Conservation (phyloP, 2,113 vertebrate genomes). For the Gavia stellata region DNA sequence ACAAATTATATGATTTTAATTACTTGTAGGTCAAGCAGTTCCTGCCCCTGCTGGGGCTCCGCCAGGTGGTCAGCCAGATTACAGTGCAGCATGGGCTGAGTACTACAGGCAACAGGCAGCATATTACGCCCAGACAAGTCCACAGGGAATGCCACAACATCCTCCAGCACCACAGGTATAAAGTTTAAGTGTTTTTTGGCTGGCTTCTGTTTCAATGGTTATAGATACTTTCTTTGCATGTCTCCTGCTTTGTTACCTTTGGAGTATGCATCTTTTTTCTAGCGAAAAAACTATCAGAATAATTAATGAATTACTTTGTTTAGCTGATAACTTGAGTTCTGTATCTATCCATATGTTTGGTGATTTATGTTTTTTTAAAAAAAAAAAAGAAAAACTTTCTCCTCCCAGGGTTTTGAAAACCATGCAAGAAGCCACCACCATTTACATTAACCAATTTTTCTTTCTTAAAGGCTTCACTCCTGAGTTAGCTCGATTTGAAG, state of each 20-base stretch:
- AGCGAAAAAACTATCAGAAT: conserved; percentile 48
- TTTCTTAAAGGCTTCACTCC: conserved; percentile 89
- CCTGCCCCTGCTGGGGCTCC: conserved; percentile 83
- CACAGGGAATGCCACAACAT: conserved; percentile 91
- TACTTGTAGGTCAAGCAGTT: conserved; percentile 77
- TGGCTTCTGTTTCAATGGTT: conserved; percentile 32
- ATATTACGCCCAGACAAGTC: conserved; percentile 92
- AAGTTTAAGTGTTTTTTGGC: conserved; percentile 40
- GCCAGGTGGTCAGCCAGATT: conserved; percentile 91
- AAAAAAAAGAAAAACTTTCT: conserved; percentile 67
- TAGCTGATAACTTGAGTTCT: conserved; percentile 70
- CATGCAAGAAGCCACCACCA: conserved; percentile 79
- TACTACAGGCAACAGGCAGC: conserved; percentile 98
- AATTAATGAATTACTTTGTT: conserved; percentile 45
- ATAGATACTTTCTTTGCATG: conserved; percentile 62
- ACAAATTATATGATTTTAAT: conserved; percentile 1
- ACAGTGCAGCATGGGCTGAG: conserved; percentile 97
- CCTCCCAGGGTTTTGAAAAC: conserved; percentile 87
- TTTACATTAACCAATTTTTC: conserved; percentile 84
- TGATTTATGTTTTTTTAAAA: conserved; percentile 56
- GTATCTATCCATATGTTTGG: conserved; percentile 66
- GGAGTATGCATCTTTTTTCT: conserved; percentile 65
- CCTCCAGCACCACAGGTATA: conserved; percentile 93
- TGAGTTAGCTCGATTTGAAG: conserved; percentile 82
- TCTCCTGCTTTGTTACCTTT: conserved; percentile 62